Evolutionary conservation across 2,888 invertebrate genomes (phyloP), one percentile per base, ranked within the genome.

Genomic region (Athrips mouffetella): DNA sequence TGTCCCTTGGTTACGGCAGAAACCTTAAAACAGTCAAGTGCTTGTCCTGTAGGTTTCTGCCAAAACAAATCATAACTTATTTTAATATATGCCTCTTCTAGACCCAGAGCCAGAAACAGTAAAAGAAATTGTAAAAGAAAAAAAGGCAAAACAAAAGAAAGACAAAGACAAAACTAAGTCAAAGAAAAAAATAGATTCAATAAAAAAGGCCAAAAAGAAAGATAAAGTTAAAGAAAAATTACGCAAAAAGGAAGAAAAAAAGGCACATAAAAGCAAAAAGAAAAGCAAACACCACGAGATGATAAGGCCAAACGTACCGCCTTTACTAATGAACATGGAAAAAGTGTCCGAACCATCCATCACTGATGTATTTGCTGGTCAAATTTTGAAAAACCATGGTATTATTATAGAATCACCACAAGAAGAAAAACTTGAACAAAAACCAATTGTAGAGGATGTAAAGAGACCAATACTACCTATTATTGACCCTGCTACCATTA

Each of bases 311-410:
- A 88, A 87, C 57, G 71, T 88, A 51, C 89, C 89, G 15, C 89
- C 87, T 0, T 60, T 89, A 27, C 68, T 87, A 0, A 87, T 87
- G 85, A 87, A 86, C 50, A 83, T 85, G 51, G 85, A 85, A 50
- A 89, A 87, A 53, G 77, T 80, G 48, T 82, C 88, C 2, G 86
- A 89, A 47, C 87, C 88, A 2, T 91, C 91, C 8, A 91, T 91
- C 27, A 91, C 91, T 1, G 91, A 91, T 70, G 89, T 91, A 0
- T 91, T 91, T 68, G 91, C 91, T 6, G 91, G 90, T n/a, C 91
- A 91, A 58, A 87, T 91, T 44, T 70, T 91, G 16, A 89, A 89
- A 53, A 84, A 84, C 52, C 89, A 89, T 66, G 89, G 89, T 0
- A 78, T 87, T 15, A 70, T 65, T 11, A 45, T 83, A 30, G 82